Evolutionary conservation across 37 sponge, comb jelly and placozoan species (phyloP).

Genomic region (Dysidea cf. avara): DNA sequence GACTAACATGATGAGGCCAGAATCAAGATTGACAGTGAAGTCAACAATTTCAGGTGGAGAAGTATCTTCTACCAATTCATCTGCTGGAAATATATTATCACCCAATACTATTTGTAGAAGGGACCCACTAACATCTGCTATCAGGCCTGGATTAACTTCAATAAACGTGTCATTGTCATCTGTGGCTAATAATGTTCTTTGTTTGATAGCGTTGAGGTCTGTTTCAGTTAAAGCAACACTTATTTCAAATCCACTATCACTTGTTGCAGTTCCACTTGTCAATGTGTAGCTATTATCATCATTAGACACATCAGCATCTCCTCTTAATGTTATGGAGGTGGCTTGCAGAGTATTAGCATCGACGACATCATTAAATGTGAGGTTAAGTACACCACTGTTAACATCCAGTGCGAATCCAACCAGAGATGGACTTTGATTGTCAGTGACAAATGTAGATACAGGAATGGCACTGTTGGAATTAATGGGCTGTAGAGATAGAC

Average conservation of each 20-base stretch:
- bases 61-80: constrained; percentile 40
- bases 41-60: constrained; percentile 65
- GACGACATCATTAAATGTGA: constrained; percentile 80
- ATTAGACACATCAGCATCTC: constrained; percentile 16
- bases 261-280: constrained; percentile 47
- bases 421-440: constrained; percentile 52
- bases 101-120: constrained; percentile 32
- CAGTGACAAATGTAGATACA: constrained; percentile 19
- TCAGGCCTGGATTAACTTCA: constrained; percentile 25
- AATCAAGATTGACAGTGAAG: constrained; percentile 81
- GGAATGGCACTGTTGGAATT: constrained; percentile 22
- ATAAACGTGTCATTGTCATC: constrained; percentile 53
- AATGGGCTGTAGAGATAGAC: constrained; percentile 19
- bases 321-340: constrained; percentile 51
- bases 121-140: constrained; percentile 26
- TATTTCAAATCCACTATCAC: constrained; percentile 43
- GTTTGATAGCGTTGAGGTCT: constrained; percentile 72
- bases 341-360: constrained; percentile 44
- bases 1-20: constrained; percentile 55
- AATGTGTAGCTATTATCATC: constrained; percentile 60
- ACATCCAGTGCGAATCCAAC: constrained; percentile 59
- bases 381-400: constrained; percentile 50
- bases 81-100: constrained; percentile 21
- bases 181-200: constrained; percentile 32
- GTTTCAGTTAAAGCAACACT: constrained; percentile 33